These are phyloP conservation scores for Pantelozetes paolii DNA, from an alignment of 2,888 invertebrate species.

Conservation along the genomic window DNA sequence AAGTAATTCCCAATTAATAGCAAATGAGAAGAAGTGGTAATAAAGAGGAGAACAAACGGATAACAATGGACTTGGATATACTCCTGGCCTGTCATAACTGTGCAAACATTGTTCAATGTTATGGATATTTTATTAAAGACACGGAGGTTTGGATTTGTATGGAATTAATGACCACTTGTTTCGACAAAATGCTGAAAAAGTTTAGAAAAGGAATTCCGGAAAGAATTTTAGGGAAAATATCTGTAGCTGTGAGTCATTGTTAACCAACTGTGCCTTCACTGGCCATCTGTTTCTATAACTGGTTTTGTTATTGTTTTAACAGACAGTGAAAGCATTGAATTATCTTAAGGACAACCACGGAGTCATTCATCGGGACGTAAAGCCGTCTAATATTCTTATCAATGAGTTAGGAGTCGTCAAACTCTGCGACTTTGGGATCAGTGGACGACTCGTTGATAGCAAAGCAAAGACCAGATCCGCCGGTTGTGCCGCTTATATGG, in stretches of 20 bases:
- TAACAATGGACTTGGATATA: constrained; percentile 97
- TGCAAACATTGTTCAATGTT: constrained; percentile 91
- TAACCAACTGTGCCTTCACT: not conserved
- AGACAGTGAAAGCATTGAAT: constrained; percentile 92
- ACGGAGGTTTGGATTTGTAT: constrained; percentile 94
- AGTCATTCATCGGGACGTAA: constrained; percentile 96
- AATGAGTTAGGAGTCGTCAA: constrained; percentile 94
- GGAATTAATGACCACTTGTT: constrained; percentile 98
- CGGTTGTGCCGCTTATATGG: constrained; percentile 99
- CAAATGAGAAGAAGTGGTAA: constrained; percentile 98
- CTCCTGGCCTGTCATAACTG: constrained; percentile 96
- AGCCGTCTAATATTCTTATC: constrained; percentile 95
- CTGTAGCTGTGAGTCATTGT: constrained; percentile 72
- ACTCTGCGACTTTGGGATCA: constrained; percentile 98
- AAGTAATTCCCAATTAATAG: constrained; percentile 52
- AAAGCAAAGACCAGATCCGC: constrained; percentile 95
- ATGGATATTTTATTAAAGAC: constrained; percentile 92
- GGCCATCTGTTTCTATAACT: not conserved
- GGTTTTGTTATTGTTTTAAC: constrained; percentile 48
- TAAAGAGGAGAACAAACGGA: constrained; percentile 92
- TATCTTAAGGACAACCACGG: constrained; percentile 96
- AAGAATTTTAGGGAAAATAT: constrained; percentile 90
- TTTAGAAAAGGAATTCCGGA: constrained; percentile 85
- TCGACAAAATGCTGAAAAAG: constrained; percentile 88
- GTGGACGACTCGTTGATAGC: constrained; percentile 93